Conservation (phyloP, 2,113 vertebrate genomes). For the Upupa epops region DNA sequence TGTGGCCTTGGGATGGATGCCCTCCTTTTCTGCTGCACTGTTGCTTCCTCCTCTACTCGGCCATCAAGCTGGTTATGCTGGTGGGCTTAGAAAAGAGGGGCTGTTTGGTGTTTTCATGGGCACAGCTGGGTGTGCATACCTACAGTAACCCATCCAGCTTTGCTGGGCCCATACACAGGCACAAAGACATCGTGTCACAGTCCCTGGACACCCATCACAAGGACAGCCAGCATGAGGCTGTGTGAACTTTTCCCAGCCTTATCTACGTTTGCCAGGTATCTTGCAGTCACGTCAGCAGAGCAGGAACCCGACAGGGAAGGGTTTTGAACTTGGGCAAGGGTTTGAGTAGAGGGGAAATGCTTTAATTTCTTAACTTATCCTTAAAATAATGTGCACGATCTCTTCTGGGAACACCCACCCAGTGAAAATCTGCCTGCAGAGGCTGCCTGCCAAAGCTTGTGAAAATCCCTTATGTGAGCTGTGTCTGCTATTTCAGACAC, state of each 20-base stretch:
- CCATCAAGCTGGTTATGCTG: neutral
- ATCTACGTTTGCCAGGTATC: neutral
- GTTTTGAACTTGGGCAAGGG: neutral
- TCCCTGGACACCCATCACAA: neutral
- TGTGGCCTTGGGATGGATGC: neutral
- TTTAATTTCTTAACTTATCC: slow-evolving; percentile 56
- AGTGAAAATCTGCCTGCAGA: slow-evolving; percentile 52
- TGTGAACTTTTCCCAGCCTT: neutral
- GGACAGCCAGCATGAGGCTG: neutral
- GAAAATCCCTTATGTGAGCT: slow-evolving; percentile 65
- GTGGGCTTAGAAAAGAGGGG: neutral
- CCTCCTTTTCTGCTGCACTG: neutral
- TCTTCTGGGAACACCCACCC: slow-evolving; percentile 56
- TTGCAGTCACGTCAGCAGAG: neutral
- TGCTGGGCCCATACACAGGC: too few species aligned
- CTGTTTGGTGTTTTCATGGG: rapidly evolving
- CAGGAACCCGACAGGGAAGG: rapidly evolving
- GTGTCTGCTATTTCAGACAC: slow-evolving; percentile 61
- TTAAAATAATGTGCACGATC: slow-evolving; percentile 19
- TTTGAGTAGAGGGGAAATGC: neutral
- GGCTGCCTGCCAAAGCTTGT: slow-evolving; percentile 64
- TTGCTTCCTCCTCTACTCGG: neutral
- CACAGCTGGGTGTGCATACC: neutral
- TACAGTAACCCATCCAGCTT: neutral
- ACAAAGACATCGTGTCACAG: neutral